Conservation (phyloP, 2,888 invertebrate species). For the Heliconius hortense region DNA sequence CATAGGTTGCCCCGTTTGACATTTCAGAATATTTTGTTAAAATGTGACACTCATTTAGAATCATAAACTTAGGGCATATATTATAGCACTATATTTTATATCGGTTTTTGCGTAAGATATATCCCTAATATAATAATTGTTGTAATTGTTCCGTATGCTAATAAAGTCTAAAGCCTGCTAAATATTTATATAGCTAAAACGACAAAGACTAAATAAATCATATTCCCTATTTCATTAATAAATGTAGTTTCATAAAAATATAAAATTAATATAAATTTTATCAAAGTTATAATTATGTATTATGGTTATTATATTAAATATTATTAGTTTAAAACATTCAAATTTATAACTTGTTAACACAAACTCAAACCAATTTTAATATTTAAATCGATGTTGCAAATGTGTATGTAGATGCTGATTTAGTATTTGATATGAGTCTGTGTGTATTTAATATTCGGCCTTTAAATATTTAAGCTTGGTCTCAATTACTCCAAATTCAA, state of each 20-base stretch:
- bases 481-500: conserved; percentile 59
- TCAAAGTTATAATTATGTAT: conserved; percentile 38
- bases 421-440: conserved; percentile 39
- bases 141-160: conserved; percentile 38
- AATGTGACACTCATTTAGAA: conserved; percentile 34
- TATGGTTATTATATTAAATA: conserved; percentile 18
- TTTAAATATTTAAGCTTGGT: conserved; percentile 67
- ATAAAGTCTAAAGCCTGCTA: conserved; percentile 38
- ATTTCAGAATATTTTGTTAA: conserved; percentile 37
- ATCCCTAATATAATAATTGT: conserved; percentile 33
- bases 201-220: conserved; percentile 37
- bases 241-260: conserved; percentile 31
- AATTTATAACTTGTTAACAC: conserved; percentile 19
- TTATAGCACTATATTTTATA: conserved; percentile 42
- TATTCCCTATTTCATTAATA: conserved; percentile 31
- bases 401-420: conserved; percentile 38
- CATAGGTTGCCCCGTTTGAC: conserved; percentile 39
- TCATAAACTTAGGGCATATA: conserved; percentile 36
- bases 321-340: conserved; percentile 13
- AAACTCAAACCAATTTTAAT: conserved; percentile 38
- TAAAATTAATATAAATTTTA: conserved; percentile 33
- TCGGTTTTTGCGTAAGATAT: conserved; percentile 40
- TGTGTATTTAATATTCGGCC: conserved; percentile 55
- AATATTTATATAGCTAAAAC: conserved; percentile 36
- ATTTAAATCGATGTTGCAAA: conserved; percentile 36